Conservation (phyloP, 1,140 invertebrate species). For the Lordiphosa stackelbergi region DNA sequence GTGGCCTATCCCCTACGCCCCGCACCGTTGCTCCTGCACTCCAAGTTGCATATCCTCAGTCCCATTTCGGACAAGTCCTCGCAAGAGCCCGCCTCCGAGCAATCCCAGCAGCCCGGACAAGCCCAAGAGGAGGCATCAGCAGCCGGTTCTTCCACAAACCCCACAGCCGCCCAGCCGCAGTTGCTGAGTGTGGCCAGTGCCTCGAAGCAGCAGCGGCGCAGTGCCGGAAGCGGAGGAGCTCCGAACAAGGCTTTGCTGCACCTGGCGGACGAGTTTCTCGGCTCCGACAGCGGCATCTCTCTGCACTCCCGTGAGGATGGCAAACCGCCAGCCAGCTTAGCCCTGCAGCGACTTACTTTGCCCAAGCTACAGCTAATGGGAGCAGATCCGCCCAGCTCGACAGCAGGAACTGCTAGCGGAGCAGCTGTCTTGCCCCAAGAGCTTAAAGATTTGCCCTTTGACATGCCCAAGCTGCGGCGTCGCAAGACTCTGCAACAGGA, state of each 20-base stretch:
- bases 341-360: conserved; percentile 79
- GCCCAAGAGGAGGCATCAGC: conserved; percentile 30
- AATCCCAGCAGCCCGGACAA: conserved; percentile 71
- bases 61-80: conserved; percentile 94
- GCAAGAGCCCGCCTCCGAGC: conserved; percentile 88
- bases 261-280: conserved; percentile 86
- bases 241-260: conserved; percentile 88
- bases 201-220: conserved; percentile 78
- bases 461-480: conserved; percentile 91
- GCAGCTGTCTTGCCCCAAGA: conserved; percentile 83
- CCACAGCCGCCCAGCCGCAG: conserved; percentile 51
- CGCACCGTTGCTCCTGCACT: conserved; percentile 82
- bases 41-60: conserved; percentile 89
- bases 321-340: conserved; percentile 80
- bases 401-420: conserved; percentile 22
- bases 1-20: conserved; percentile 80
- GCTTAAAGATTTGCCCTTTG: conserved; percentile 88
- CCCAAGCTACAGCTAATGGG: conserved; percentile 78
- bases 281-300: conserved; percentile 91
- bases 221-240: conserved; percentile 77
- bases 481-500: conserved; percentile 79
- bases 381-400: conserved; percentile 63
- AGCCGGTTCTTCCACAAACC: not conserved
- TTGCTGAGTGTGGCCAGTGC: conserved; percentile 19
- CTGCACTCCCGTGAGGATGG: conserved; percentile 87